Evolutionary conservation across 37 sponge, comb jelly and placozoan genomes (phyloP).

Genomic region (Amphimedon queenslandica): DNA sequence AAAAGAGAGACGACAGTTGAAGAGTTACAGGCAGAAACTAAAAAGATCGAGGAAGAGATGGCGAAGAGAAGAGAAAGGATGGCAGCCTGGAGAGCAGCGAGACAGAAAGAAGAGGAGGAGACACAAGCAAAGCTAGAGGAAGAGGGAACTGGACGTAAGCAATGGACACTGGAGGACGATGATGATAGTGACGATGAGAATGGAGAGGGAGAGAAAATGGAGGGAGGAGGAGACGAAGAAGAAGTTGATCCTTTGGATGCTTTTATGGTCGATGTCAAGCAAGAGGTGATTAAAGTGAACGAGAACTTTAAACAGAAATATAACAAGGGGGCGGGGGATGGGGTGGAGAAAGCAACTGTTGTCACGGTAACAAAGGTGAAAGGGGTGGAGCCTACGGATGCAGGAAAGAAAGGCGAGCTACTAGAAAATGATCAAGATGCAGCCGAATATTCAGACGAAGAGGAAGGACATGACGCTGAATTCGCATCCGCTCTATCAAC

Average conservation of each 20-base stretch:
- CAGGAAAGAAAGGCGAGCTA: slow-evolving; percentile 80
- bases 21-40: slow-evolving; percentile 58
- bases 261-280: slow-evolving; percentile 69
- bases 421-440: slow-evolving; percentile 88
- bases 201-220: slow-evolving; percentile 23
- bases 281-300: slow-evolving; percentile 10
- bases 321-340: background rate
- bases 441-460: slow-evolving; percentile 89
- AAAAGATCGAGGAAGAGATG: slow-evolving; percentile 92
- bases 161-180: slow-evolving; percentile 55
- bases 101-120: slow-evolving; percentile 66
- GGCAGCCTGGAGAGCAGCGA: slow-evolving; percentile 89
- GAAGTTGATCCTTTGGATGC: slow-evolving; percentile 95
- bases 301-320: slow-evolving; percentile 28
- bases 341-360: background rate
- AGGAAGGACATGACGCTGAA: slow-evolving; percentile 63
- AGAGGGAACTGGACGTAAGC: slow-evolving; percentile 5
- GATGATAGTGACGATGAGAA: slow-evolving; percentile 52
- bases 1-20: slow-evolving; percentile 19
- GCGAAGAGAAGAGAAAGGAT: slow-evolving; percentile 80
- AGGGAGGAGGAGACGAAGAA: slow-evolving; percentile 21
- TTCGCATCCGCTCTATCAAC: slow-evolving; percentile 57
- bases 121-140: slow-evolving; percentile 27
- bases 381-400: background rate
- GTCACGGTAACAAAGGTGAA: slow-evolving; percentile 41